Base-by-base conservation (phyloP, 2,113 vertebrate species). In the Amphiprion ocellaris region DNA sequence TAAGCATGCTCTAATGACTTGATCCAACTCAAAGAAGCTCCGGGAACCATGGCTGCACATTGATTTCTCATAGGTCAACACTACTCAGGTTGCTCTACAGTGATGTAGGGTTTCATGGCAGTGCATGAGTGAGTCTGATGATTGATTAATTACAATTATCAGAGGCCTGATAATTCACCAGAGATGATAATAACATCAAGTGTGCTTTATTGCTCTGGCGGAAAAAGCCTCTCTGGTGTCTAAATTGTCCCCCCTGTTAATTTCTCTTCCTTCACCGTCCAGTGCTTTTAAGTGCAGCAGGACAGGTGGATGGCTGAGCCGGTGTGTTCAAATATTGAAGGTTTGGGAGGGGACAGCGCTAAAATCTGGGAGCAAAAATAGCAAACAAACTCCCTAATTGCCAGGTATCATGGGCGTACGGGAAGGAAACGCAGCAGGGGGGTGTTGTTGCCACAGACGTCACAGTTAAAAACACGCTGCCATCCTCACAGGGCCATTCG, bases 91-190 rank as follows among this genome's bases (percentile, higher is more conserved):
- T 89, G 87, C 85, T 90, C 82, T 82, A 47, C 86, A 67, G 69
- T 69, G 81, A 82, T 85, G 79, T 69, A 61, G 80, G 75, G 84
- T 87, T 85, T 80, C 72, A 88, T 41, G 46, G 86, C 67, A 91
- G 87, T 77, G 81, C 76, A 83, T 84, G 79, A 87, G 82, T 77
- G 85, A 90, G 79, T 73, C 70, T 88, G 89, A 89, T 92, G 91
- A 94, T 94, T 93, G 90, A 94, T 95, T 94, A 94, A 94, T 94
- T 94, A 93, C 92, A 92, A 93, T 91, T 93, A 94, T 92, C 89
- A 92, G 86, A 85, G 90, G 80, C 81, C 81, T 90, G 86, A 89
- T 94, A 92, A 95, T 94, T 93, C 79, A 81, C 75, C 74, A 84
- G 75, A 67, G 80, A 93, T 87, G 86, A 92, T 94, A 91, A 93